Conservation (phyloP, 2,113 vertebrate species). For the Cranoglanis bouderius region DNA sequence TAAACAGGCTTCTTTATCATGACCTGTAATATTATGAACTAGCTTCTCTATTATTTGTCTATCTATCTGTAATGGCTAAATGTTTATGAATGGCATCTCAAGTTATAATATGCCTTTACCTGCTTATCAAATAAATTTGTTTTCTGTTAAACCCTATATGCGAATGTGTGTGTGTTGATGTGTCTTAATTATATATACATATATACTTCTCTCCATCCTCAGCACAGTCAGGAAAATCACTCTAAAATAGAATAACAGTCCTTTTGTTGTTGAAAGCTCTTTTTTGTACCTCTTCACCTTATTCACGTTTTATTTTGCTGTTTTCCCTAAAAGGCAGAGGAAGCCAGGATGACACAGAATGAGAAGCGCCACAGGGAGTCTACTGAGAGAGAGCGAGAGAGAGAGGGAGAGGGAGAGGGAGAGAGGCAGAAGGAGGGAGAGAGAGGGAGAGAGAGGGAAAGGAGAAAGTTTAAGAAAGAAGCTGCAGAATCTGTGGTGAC, state of each 20-base stretch:
- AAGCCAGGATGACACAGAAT: constrained; percentile 42
- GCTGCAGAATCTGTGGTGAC: constrained; percentile 78
- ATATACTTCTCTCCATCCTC: constrained; percentile 6
- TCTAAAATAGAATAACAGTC: constrained; percentile 63
- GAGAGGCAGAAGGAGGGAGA: constrained; percentile 35
- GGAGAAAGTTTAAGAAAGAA: constrained; percentile 78
- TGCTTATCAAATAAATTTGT: not conserved
- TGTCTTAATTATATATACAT: constrained; percentile 15
- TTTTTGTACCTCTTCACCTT: constrained; percentile 64
- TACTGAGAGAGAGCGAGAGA: constrained; percentile 37
- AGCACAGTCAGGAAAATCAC: constrained; percentile 50
- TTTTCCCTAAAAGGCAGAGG: constrained; percentile 66
- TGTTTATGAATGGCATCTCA: not conserved
- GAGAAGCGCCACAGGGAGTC: constrained; percentile 43
- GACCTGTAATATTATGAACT: not conserved
- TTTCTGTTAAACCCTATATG: not conserved
- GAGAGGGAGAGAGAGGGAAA: constrained; percentile 49
- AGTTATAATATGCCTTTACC: not conserved
- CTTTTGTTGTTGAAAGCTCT: constrained; percentile 65
- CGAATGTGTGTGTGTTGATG: not conserved
- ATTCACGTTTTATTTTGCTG: constrained; percentile 69
- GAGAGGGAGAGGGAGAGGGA: not conserved
- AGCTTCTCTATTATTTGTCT: not conserved
- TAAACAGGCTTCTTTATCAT: not conserved
- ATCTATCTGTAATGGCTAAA: not conserved